A percentile compares a stretch with the other conserved stretches of the same genome.
These are phyloP conservation scores for Drosophila mimetica DNA, from an alignment of 2,888 invertebrate species.

Conservation along the genomic window DNA sequence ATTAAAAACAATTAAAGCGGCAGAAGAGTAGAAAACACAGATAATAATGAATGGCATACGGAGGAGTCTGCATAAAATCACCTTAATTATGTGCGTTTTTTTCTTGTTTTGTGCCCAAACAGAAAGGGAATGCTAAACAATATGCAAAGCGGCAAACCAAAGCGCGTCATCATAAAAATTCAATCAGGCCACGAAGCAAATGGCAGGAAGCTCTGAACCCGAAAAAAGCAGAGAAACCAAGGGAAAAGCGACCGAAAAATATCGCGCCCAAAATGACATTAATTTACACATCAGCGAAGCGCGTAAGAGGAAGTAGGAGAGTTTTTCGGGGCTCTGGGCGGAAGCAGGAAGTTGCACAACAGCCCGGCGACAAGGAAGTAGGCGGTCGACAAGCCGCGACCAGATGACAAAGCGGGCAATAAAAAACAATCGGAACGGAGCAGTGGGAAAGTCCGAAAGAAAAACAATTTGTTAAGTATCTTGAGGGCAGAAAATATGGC, in stretches of 20 bases:
- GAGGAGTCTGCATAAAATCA: constrained; percentile 72
- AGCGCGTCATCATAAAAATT: constrained; percentile 73
- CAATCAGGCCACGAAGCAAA: constrained; percentile 63
- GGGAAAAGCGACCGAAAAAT: constrained; percentile 62
- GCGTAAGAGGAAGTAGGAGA: constrained; percentile 25
- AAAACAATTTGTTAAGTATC: constrained; percentile 59
- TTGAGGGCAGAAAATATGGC: constrained; percentile 14
- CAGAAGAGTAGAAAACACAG: constrained; percentile 50
- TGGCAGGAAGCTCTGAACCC: constrained; percentile 45
- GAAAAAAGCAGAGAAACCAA: constrained; percentile 39
- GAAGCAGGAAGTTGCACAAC: constrained; percentile 58
- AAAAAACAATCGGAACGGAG: constrained; percentile 59
- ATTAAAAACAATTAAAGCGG: constrained; percentile 76
- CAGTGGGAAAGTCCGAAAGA: constrained; percentile 34
- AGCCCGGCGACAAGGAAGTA: constrained; percentile 50
- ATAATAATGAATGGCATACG: constrained; percentile 52
- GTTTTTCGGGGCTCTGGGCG: constrained; percentile 1
- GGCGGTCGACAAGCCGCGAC: constrained; percentile 41
- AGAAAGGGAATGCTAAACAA: constrained; percentile 41
- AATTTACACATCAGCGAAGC: constrained; percentile 79
- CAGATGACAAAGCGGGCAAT: constrained; percentile 66
- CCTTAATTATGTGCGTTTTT: constrained; percentile 79
- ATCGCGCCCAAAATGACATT: constrained; percentile 75
- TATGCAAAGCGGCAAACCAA: constrained; percentile 57
- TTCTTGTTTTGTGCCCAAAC: constrained; percentile 54